Conservation (phyloP, 2,888 invertebrate genomes). For the Agapostemon virescens region DNA sequence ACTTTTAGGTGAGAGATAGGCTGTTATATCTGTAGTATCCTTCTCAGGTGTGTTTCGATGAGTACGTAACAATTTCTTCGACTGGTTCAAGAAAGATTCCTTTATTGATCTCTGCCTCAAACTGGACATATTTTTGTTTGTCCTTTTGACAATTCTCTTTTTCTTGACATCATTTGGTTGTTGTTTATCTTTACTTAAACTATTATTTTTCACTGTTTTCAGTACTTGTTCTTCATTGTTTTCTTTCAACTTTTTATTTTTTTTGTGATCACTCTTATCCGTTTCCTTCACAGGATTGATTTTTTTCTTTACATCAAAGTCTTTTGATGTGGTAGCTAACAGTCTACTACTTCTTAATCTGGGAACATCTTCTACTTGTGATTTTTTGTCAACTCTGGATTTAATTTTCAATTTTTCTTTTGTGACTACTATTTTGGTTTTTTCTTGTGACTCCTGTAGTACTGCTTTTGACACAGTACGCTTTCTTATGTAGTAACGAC, state of each 20-base stretch:
- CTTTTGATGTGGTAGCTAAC: neutral
- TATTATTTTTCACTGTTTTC: neutral
- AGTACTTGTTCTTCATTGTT: neutral
- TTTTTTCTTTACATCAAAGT: neutral
- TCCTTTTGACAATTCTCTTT: neutral
- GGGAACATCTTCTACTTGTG: neutral
- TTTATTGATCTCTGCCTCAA: slow-evolving; percentile 54
- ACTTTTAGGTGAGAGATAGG: neutral
- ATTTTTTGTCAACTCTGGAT: neutral
- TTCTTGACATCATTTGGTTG: slow-evolving; percentile 2
- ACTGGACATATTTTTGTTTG: slow-evolving; percentile 15
- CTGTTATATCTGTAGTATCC: slow-evolving; percentile 19
- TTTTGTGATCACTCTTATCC: neutral
- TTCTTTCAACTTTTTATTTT: neutral
- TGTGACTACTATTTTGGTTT: neutral
- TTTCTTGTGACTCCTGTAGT: neutral
- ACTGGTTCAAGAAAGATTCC: slow-evolving; percentile 64
- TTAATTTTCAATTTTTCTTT: neutral
- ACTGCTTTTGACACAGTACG: neutral
- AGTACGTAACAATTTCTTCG: slow-evolving; percentile 45
- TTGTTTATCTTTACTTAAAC: neutral
- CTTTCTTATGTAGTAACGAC: slow-evolving; percentile 27
- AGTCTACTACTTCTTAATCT: neutral
- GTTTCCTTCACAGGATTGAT: neutral
- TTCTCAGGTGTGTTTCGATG: slow-evolving; percentile 51